Evolutionary conservation across 2,113 vertebrate genomes (phyloP).

Genomic region (Platanista minor): DNA sequence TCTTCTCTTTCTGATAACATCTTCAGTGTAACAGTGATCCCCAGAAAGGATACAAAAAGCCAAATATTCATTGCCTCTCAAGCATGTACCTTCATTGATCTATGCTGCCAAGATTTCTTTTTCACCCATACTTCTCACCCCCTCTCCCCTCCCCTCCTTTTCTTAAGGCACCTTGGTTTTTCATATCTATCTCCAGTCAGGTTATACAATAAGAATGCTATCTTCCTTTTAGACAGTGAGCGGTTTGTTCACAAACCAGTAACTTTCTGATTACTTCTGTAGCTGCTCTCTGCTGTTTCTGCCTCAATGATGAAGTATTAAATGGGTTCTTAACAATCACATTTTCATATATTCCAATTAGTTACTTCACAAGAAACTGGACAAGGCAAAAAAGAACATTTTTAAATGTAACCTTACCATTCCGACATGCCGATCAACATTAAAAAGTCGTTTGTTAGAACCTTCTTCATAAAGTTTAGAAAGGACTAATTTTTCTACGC

Average conservation of each 20-base stretch:
- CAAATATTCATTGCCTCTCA: not conserved
- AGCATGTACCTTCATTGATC: not conserved
- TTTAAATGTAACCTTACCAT: constrained; percentile 86
- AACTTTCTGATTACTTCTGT: not conserved
- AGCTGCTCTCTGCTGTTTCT: not conserved
- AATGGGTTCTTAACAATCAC: constrained; percentile 19
- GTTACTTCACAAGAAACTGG: constrained; percentile 31
- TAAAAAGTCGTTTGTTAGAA: constrained; percentile 98
- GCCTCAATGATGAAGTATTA: not conserved
- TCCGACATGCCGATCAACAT: constrained; percentile 96
- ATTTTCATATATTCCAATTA: not conserved
- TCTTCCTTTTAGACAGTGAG: not conserved
- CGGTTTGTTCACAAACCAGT: not conserved
- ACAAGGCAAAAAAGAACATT: constrained; percentile 26
- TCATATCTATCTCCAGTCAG: not conserved
- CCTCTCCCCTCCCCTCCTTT: not conserved
- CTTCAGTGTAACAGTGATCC: not conserved
- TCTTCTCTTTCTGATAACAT: not conserved
- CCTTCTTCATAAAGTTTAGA: constrained; percentile 98
- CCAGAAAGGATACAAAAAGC: not conserved
- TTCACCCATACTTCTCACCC: not conserved
- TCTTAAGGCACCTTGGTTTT: not conserved
- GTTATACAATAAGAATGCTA: not conserved
- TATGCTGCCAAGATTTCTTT: not conserved
- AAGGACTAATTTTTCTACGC: constrained; percentile 96